phyloP scores from a whole-genome alignment of 1,140 invertebrate genomes.

The Drosophila busckii region DNA sequence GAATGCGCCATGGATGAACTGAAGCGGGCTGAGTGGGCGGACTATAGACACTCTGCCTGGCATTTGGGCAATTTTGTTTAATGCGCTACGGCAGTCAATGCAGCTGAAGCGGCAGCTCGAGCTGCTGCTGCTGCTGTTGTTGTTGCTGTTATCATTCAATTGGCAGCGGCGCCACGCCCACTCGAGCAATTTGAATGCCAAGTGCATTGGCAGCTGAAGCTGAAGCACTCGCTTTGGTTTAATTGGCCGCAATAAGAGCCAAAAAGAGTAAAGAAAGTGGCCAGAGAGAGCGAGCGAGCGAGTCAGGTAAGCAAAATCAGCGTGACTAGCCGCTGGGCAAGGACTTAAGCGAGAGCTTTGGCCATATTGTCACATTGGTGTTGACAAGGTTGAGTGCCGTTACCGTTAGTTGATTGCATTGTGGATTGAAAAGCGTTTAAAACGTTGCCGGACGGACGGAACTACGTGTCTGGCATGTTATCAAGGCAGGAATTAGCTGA shows the following conservation, averaged over 20 bases:
- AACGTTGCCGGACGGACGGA: constrained; percentile 13
- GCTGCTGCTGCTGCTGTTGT: constrained; percentile 24
- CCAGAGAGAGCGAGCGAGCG: constrained; percentile 13
- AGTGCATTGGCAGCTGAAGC: constrained; percentile 22
- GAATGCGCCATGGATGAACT: constrained; percentile 23
- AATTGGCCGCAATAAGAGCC: constrained; percentile 58
- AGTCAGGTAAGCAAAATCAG: constrained; percentile 41
- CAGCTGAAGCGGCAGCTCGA: constrained; percentile 4
- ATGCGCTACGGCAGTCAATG: constrained; percentile 34
- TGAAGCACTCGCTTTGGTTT: constrained; percentile 31
- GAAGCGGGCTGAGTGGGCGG: constrained; percentile 18
- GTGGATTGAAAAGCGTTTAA: constrained; percentile 64
- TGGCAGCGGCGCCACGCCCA: constrained; percentile 46
- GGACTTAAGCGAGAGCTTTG: constrained; percentile 1
- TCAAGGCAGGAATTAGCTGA: not conserved
- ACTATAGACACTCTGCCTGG: constrained; percentile 45
- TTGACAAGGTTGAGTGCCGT: constrained; percentile 44
- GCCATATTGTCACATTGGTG: constrained; percentile 50
- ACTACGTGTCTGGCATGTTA: constrained; percentile 55
- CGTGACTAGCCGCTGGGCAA: constrained; percentile 41
- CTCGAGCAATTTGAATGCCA: constrained; percentile 51
- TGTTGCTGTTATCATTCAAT: constrained; percentile 64
- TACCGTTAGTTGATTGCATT: constrained; percentile 64
- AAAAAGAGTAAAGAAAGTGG: too few relatives aligned
- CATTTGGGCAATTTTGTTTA: constrained; percentile 66